Evolutionary conservation across 1,140 invertebrate species (phyloP), one percentile per base, ranked within the genome.

Genomic region (Protaetia brevitarsis): DNA sequence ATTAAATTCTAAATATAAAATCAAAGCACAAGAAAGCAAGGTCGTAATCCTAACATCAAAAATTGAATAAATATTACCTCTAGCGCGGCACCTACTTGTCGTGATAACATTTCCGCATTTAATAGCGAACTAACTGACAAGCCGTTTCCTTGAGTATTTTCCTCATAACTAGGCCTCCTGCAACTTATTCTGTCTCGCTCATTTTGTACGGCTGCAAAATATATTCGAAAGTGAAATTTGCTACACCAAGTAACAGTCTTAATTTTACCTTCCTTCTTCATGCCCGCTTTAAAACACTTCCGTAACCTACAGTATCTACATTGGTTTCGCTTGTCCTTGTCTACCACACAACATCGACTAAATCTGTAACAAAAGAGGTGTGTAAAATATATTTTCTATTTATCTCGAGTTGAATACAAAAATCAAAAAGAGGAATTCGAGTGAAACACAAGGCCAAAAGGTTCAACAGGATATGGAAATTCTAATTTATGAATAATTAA

Each of bases 271-370:
- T 98, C 95, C 85, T 97, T 98, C 80, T 96, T 97, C 96, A 98
- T 98, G 64, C 96, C 96, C 62, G 94, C 95, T 78, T 95, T 92
- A 77, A 98, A 96, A 76, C 97, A 99, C 82, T 98, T 98, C 68
- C 93, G 86, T 62, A 98, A 83, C 66, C 97, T 85, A 82, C 97
- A 99, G 74, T 97, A 98, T 67, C 96, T 87, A 79, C 96, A 98
- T 76, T 98, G 95, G 78, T 99, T 99, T 69, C 97, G 84, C 81
- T 98, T 98, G 80, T 98, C 95, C 81, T 98, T 98, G 79, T 98
- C 95, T 29, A 99, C 95, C 0, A 96, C 88, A 77, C 97, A 99
- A 78, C 91, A 92, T 75, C 96, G 85, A 73, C 86, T 93, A 81
- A 79, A 96, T 90, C 82, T 71, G 83, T 80, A 76, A 76, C 7